Evolutionary conservation across 2,113 vertebrate species (phyloP).

Genomic region (Megalops atlanticus): DNA sequence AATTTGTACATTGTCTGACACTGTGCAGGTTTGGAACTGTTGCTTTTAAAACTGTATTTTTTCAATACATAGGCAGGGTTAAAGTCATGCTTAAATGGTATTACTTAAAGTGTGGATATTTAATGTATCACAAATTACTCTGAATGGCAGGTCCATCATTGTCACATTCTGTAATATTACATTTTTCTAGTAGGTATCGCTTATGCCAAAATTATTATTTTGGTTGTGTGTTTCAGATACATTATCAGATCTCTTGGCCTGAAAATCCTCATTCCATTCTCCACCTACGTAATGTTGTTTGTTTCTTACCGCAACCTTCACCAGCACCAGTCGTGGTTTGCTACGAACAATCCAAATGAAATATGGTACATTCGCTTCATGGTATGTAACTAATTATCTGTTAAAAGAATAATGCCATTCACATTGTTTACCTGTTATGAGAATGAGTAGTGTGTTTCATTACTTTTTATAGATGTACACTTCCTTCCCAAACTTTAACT

Average conservation of each 20-base stretch:
- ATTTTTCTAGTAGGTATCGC: too few species aligned
- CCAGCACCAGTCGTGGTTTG: conserved; percentile 49
- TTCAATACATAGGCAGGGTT: too few species aligned
- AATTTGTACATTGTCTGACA: background rate
- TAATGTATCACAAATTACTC: background rate
- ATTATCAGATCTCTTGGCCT: conserved; percentile 38
- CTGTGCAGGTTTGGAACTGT: too few species aligned
- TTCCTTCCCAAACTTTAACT: too few species aligned
- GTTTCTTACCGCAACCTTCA: conserved; percentile 58
- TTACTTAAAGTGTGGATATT: too few species aligned
- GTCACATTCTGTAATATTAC: background rate
- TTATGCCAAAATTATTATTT: background rate
- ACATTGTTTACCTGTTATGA: too few species aligned
- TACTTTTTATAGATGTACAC: too few species aligned
- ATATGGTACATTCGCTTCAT: conserved; percentile 54
- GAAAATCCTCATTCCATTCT: conserved; percentile 38
- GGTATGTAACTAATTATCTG: conserved; percentile 52
- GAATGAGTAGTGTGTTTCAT: too few species aligned
- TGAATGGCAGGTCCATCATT: background rate
- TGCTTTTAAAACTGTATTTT: too few species aligned
- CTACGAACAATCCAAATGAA: conserved; percentile 45
- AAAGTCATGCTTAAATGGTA: too few species aligned
- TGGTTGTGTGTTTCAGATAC: conserved; percentile 38
- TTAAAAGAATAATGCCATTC: too few species aligned
- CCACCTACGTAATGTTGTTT: conserved; percentile 57